phyloP scores from a whole-genome alignment of 1,140 invertebrate species.

The Mycetomoellerius zeteki region DNA sequence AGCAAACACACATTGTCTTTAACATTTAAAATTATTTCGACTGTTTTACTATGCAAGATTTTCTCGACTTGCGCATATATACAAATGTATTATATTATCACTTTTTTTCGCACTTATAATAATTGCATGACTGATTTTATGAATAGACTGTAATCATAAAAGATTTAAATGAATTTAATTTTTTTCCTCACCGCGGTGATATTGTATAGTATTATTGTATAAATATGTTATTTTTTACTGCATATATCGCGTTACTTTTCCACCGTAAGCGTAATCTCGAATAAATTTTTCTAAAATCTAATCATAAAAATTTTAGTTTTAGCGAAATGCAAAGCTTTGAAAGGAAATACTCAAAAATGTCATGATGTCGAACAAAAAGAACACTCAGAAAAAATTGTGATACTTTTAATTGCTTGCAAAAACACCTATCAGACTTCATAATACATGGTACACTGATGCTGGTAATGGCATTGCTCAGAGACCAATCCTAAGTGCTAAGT shows the following conservation, averaged over 20 bases:
- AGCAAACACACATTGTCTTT: background rate
- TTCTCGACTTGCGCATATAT: background rate
- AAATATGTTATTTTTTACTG: no score
- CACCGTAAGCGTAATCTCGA: background rate
- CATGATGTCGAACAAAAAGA: background rate
- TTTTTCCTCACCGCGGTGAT: no score
- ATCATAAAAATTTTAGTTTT: slow-evolving; percentile 34
- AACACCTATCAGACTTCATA: slow-evolving; percentile 20
- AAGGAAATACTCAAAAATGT: slow-evolving; percentile 26
- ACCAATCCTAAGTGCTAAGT: slow-evolving; percentile 21
- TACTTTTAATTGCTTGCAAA: slow-evolving; percentile 32
- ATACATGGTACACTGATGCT: slow-evolving; percentile 2
- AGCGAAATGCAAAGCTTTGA: slow-evolving; percentile 32
- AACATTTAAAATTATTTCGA: slow-evolving; percentile 34
- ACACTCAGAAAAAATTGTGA: slow-evolving; percentile 9
- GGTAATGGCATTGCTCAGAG: slow-evolving; percentile 9
- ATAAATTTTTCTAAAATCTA: slow-evolving; percentile 2
- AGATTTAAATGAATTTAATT: background rate
- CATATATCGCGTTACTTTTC: background rate
- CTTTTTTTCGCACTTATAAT: background rate
- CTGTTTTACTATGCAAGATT: background rate
- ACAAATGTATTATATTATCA: background rate
- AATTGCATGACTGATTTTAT: background rate
- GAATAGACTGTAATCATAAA: background rate
- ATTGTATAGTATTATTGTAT: no score